Base-by-base conservation (phyloP, 2,797 vertebrate species). In the Anisognathus igniventris region DNA sequence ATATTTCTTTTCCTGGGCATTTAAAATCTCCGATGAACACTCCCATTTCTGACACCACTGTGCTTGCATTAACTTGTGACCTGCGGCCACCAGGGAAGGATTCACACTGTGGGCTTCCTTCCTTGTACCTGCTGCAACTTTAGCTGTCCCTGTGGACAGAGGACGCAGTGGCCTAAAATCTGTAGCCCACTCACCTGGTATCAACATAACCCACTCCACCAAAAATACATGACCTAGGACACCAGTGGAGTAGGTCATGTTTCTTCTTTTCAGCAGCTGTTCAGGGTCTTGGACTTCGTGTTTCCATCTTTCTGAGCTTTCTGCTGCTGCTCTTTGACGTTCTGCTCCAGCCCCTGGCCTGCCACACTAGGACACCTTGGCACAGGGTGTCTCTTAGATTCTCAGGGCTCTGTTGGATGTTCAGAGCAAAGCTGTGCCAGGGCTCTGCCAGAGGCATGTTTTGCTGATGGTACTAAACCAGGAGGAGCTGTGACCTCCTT, bases 331-430 rank as follows among this genome's bases (percentile, higher is more conserved):
- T 73, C 6, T 22, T 30, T 16, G 57, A 70, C 33, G 27, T 47
- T 40, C 71, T 70, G 28, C 44, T 39, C 16, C 61, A 68, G 40
- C 5, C 39, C 12, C 31, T 62, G 5, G 0, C 35, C 12, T 27
- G 53, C 28, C 50, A 6, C 30, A 2, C 25, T 37, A 48, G 22
- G 48, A 44, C 68, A n/a, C 25, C 20, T 45, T 16, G 30, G 20
- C 35, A 45, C 45, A 45, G 0, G 6, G 23, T 42, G 7, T 51
- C 76, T 62, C 50, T 58, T 30, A 39, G 18, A 47, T 58, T 44
- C 51, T 17, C 3, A 23, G 57, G 22, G 45, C 56, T 83, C 37
- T 8, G 0, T 53, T 0, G 0, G 35, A 12, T 35, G 40, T 37
- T 58, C 6, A 5, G 20, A 33, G 40, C 6, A 10, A 73, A 85